Conservation (phyloP, 2,888 invertebrate genomes). For the Tupiocoris notatus region DNA sequence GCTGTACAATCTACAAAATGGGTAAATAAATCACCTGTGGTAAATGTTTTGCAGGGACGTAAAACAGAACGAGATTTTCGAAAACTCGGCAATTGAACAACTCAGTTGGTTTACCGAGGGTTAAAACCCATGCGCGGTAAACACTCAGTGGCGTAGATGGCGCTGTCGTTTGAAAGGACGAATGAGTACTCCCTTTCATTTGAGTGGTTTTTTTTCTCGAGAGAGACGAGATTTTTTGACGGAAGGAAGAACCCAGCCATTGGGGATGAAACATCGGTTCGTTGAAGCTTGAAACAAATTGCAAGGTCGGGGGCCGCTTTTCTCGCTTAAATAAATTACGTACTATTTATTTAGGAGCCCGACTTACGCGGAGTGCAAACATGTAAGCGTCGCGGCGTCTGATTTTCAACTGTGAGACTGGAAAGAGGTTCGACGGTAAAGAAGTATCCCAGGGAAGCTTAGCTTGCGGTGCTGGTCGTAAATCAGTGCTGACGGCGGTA, state of each 20-base stretch:
- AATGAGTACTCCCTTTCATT: neutral
- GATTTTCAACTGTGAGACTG: neutral
- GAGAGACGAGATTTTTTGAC: neutral
- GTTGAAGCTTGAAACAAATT: neutral
- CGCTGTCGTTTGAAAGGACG: neutral
- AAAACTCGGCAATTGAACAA: neutral
- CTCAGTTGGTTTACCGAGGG: neutral
- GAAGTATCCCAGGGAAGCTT: neutral
- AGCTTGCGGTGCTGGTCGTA: neutral
- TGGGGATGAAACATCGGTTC: neutral
- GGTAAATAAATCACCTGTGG: too few species aligned
- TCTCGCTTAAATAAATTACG: constrained; percentile 11
- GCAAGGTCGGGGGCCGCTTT: constrained; percentile 7
- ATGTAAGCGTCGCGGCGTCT: constrained; percentile 3
- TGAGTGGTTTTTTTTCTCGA: neutral
- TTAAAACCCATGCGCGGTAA: neutral
- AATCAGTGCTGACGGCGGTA: neutral
- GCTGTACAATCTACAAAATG: too few species aligned
- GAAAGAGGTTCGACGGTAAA: neutral
- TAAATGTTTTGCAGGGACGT: too few species aligned
- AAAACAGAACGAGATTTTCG: too few species aligned
- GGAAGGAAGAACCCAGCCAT: neutral
- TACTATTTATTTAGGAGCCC: constrained; percentile 23
- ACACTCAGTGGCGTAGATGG: neutral
- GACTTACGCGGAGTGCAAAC: constrained; percentile 15